These are phyloP conservation scores for Archips xylosteana DNA, from an alignment of 2,888 invertebrate species.

Conservation along the genomic window DNA sequence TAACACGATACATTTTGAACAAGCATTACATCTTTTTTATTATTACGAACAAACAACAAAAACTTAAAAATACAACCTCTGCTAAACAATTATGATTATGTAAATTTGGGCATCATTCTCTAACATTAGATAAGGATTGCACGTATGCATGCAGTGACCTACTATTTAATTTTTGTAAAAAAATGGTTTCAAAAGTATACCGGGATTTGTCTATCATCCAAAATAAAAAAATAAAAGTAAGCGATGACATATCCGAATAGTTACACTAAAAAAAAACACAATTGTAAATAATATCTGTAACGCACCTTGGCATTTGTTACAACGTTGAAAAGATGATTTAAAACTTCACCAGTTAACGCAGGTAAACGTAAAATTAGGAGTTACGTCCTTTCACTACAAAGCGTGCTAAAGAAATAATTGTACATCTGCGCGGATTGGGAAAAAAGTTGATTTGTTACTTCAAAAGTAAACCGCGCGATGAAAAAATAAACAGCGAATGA, in stretches of 20 bases:
- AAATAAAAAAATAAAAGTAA: background rate
- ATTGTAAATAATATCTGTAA: constrained; percentile 8
- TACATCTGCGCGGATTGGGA: constrained; percentile 25
- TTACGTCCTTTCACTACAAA: constrained; percentile 22
- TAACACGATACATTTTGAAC: constrained; percentile 21
- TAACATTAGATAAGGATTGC: too few relatives aligned
- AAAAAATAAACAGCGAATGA: constrained; percentile 3
- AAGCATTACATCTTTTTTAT: background rate
- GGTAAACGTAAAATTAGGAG: constrained; percentile 25
- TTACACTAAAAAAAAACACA: background rate
- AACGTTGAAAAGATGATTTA: constrained; percentile 32
- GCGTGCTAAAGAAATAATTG: background rate
- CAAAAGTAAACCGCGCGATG: constrained; percentile 10
- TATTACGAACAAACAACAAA: background rate
- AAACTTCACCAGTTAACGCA: constrained; percentile 14
- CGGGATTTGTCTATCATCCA: background rate
- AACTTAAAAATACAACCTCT: background rate
- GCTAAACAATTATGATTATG: background rate
- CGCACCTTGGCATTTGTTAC: constrained; percentile 33
- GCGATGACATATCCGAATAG: background rate
- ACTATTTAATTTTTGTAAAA: too few relatives aligned
- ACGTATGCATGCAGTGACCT: too few relatives aligned
- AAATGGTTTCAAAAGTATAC: too few relatives aligned
- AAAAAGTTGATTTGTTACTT: constrained; percentile 24
- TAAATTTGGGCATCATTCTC: too few relatives aligned